These are phyloP conservation scores for Cirrhinus mrigala DNA, from an alignment of 2,797 vertebrate genomes.

Conservation along the genomic window DNA sequence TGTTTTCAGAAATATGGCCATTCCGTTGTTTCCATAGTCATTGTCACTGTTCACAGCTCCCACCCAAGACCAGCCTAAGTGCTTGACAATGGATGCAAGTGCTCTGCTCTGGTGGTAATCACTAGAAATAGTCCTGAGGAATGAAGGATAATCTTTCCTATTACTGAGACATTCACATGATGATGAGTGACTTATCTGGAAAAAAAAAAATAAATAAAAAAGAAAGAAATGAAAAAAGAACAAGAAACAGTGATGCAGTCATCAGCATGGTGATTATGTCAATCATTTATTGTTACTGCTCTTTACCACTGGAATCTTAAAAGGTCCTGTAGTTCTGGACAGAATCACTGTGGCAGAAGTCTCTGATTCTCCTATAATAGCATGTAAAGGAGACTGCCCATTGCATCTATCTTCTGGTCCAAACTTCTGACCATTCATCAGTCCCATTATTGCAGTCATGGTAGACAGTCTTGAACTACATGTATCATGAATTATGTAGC, in stretches of 20 bases:
- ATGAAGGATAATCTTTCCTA: constrained; percentile 72
- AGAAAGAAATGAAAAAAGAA: not conserved
- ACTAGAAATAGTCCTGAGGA: constrained; percentile 60
- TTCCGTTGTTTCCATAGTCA: constrained; percentile 80
- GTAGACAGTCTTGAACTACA: constrained; percentile 76
- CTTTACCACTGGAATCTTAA: constrained; percentile 78
- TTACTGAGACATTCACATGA: constrained; percentile 78
- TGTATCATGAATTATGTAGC: constrained; percentile 79
- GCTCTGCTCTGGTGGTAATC: constrained; percentile 77
- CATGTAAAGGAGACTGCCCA: constrained; percentile 72
- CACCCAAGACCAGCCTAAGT: constrained; percentile 82
- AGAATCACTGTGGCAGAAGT: constrained; percentile 78
- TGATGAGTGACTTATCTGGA: constrained; percentile 77
- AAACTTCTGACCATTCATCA: constrained; percentile 71
- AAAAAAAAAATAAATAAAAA: too few species aligned
- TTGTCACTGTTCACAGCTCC: constrained; percentile 79
- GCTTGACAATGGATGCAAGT: constrained; percentile 74
- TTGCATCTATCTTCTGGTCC: constrained; percentile 62
- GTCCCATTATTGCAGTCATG: constrained; percentile 74
- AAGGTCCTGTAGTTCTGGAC: constrained; percentile 74
- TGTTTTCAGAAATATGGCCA: constrained; percentile 76
- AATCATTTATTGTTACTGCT: not conserved
- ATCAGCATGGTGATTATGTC: not conserved
- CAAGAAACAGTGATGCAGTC: not conserved
- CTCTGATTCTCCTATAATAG: constrained; percentile 79